phyloP scores from a whole-genome alignment of 2,797 vertebrate species.

The Phyllotis vaccarum region DNA sequence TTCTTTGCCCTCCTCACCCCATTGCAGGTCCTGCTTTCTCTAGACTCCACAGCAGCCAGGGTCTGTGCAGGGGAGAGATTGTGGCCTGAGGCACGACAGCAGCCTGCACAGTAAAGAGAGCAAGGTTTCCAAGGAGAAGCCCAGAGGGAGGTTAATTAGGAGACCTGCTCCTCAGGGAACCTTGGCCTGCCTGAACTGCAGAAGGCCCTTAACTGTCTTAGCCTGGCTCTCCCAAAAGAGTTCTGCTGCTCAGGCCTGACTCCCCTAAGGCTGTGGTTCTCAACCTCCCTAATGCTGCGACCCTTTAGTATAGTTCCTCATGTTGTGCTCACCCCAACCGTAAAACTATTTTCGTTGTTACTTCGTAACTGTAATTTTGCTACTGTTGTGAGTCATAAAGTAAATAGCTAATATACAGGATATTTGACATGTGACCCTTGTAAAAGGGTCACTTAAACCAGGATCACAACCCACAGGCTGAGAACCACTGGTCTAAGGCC shows the following conservation, averaged over 20 bases:
- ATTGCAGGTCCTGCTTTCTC: not conserved
- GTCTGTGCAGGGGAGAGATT: no score
- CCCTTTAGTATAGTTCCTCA: not conserved
- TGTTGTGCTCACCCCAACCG: not conserved
- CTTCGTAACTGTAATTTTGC: not conserved
- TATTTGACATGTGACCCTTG: not conserved
- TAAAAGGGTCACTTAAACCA: not conserved
- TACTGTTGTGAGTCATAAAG: not conserved
- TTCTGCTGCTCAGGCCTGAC: constrained; percentile 9
- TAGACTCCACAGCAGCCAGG: not conserved
- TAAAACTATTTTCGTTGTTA: not conserved
- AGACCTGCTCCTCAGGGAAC: not conserved
- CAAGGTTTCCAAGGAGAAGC: not conserved
- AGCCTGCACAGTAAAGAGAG: not conserved
- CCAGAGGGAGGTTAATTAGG: not conserved
- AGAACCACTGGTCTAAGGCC: not conserved
- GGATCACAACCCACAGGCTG: not conserved
- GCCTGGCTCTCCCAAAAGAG: not conserved
- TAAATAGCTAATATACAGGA: not conserved
- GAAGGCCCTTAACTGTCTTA: not conserved
- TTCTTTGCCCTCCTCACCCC: not conserved
- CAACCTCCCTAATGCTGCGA: not conserved
- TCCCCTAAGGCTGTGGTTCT: not conserved
- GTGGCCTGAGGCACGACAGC: no score
- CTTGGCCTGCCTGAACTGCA: not conserved